phyloP scores from a whole-genome alignment of 2,888 invertebrate species.

The Protophormia terraenovae region DNA sequence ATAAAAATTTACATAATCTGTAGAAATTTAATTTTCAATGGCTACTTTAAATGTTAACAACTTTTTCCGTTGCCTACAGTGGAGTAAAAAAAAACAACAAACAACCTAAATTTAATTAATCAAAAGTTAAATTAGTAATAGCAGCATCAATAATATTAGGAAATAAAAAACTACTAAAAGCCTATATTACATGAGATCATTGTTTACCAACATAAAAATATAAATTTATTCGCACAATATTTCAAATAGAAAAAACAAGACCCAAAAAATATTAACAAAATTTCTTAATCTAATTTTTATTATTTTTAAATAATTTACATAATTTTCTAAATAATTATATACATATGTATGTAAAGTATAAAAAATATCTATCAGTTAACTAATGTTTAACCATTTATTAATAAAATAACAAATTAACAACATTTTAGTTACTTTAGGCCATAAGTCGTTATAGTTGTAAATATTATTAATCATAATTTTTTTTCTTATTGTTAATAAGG shows the following conservation, averaged over 20 bases:
- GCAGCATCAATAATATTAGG: conserved; percentile 5
- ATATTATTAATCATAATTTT: conserved; percentile 1
- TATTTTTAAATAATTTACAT: background rate
- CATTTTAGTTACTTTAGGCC: conserved; percentile 7
- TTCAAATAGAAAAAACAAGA: conserved; percentile 1
- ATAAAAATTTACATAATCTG: conserved; percentile 55
- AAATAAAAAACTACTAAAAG: background rate
- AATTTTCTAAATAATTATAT: background rate
- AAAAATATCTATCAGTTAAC: background rate
- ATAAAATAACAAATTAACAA: background rate
- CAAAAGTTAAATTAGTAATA: conserved; percentile 38
- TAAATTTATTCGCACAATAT: background rate
- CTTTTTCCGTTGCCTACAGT: background rate
- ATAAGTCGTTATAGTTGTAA: background rate
- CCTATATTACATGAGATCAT: background rate
- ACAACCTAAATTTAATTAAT: conserved; percentile 41
- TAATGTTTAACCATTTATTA: background rate
- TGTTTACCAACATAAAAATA: too few species aligned
- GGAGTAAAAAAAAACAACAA: background rate
- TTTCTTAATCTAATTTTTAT: background rate
- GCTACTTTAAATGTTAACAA: conserved; percentile 41
- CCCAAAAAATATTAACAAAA: background rate
- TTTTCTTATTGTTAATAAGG: background rate
- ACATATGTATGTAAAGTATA: conserved; percentile 14
- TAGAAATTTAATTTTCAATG: conserved; percentile 47